Conservation (phyloP, 2,888 invertebrate species). For the Limnephilus auricula region DNA sequence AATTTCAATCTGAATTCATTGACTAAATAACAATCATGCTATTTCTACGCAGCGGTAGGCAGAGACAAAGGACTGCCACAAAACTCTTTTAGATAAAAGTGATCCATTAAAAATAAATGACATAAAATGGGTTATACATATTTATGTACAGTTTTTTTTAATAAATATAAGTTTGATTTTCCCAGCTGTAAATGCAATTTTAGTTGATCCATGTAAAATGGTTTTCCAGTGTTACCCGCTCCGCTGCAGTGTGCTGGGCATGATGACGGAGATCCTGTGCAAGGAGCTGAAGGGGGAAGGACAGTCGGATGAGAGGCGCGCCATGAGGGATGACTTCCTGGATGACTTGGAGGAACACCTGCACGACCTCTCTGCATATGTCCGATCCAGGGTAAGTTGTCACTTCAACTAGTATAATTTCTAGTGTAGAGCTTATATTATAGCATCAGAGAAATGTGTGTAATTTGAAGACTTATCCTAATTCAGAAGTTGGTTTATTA, state of each 20-base stretch:
- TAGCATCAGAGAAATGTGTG: too few species aligned
- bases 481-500: too few species aligned
- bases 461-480: too few species aligned
- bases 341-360: slow-evolving; percentile 89
- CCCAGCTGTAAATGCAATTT: neutral
- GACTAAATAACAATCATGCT: too few species aligned
- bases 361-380: slow-evolving; percentile 90
- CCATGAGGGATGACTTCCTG: slow-evolving; percentile 87
- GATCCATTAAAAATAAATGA: too few species aligned
- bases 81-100: too few species aligned
- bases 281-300: slow-evolving; percentile 86
- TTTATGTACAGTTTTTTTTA: too few species aligned
- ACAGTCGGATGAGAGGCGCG: slow-evolving; percentile 81
- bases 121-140: too few species aligned
- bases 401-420: neutral
- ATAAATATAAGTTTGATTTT: neutral
- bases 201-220: neutral
- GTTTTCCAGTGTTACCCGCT: slow-evolving; percentile 79
- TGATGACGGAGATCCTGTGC: slow-evolving; percentile 88
- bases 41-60: too few species aligned
- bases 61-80: too few species aligned
- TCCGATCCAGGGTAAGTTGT: slow-evolving; percentile 84
- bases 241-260: slow-evolving; percentile 89
- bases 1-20: too few species aligned
- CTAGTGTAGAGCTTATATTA: too few species aligned